A percentile compares a stretch with the other conserved stretches of the same genome.
Conservation (phyloP, 2,888 invertebrate species). For the Ophioninae sp. region DNA sequence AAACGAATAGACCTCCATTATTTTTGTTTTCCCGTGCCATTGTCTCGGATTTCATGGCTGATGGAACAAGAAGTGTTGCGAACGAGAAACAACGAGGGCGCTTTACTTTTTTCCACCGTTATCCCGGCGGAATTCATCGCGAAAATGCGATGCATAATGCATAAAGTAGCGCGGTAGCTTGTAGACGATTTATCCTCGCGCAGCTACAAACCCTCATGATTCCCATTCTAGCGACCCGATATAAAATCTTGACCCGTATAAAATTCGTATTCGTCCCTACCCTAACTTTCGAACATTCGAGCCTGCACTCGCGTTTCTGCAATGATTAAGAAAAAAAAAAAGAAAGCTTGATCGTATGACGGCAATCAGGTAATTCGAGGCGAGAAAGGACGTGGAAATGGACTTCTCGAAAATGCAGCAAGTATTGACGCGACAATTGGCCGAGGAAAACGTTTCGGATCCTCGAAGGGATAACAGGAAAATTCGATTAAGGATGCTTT, state of each 20-base stretch:
- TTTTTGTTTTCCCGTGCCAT: neutral
- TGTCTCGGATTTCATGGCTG: neutral
- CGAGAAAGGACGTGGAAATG: constrained; percentile 27
- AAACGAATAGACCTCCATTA: neutral
- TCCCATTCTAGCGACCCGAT: constrained; percentile 21
- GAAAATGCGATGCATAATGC: constrained; percentile 78
- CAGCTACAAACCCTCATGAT: constrained; percentile 41
- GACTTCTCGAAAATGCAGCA: constrained; percentile 5
- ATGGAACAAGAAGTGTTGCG: neutral
- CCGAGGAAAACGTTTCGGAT: constrained; percentile 5
- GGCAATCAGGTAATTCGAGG: neutral
- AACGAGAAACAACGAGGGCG: neutral
- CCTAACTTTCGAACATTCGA: constrained; percentile 11
- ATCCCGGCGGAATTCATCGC: constrained; percentile 65
- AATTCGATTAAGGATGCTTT: constrained; percentile 65
- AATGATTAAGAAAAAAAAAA: constrained; percentile 4
- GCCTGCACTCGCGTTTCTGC: neutral
- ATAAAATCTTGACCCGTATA: constrained; percentile 36
- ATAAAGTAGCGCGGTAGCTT: constrained; percentile 63
- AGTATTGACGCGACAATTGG: constrained; percentile 4
- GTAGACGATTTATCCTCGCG: constrained; percentile 48
- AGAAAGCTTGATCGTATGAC: constrained; percentile 49
- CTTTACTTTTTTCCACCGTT: neutral
- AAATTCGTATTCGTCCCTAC: constrained; percentile 20
- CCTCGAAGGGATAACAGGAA: constrained; percentile 56